Percentiles rank a stretch among this genome's conserved stretches.
Evolutionary conservation across 2,113 vertebrate genomes (phyloP).

Genomic region (Pica pica): DNA sequence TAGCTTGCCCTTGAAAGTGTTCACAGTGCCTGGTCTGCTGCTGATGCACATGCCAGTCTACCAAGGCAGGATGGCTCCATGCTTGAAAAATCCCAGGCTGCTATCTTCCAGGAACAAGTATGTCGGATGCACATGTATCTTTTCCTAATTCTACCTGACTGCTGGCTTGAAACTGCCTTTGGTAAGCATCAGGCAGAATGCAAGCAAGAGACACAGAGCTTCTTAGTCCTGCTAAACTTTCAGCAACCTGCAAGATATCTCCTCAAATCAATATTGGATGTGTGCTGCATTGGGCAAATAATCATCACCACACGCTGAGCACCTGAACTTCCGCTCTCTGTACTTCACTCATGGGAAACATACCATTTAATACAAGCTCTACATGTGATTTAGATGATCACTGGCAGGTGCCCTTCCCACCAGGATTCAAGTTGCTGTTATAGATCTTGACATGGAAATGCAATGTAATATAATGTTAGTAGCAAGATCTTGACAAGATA

Average conservation of each 20-base stretch:
- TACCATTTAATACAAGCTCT: neutral
- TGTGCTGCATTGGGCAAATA: neutral
- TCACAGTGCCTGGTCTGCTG: neutral
- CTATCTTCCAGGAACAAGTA: neutral
- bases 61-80: neutral
- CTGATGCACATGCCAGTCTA: neutral
- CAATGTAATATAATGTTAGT: neutral
- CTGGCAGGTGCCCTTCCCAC: neutral
- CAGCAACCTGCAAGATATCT: neutral
- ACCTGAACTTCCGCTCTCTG: neutral
- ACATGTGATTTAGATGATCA: neutral
- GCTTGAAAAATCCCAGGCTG: neutral
- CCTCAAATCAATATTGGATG: neutral
- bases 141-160: neutral
- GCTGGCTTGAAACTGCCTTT: neutral
- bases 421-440: neutral
- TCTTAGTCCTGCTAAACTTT: neutral
- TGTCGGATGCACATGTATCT: neutral
- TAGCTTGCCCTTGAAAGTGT: neutral
- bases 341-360: neutral
- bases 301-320: rapidly evolving
- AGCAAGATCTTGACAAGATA: neutral
- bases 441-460: neutral
- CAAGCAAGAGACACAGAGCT: neutral
- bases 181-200: neutral